phyloP scores from a whole-genome alignment of 2,113 vertebrate genomes.

The Forbesichthys papilliferus region DNA sequence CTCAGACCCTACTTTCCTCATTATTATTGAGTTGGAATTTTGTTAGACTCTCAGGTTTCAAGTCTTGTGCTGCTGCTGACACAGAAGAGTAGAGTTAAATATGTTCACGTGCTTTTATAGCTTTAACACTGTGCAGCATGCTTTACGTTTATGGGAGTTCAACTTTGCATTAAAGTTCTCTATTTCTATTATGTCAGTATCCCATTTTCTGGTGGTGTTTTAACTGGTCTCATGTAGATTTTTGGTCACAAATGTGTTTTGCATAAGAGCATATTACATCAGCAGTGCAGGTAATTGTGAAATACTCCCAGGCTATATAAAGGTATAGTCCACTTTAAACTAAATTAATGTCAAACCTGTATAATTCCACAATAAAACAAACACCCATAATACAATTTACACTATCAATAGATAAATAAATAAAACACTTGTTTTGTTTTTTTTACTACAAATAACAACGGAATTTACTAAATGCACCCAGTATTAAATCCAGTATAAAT shows the following conservation, averaged over 20 bases:
- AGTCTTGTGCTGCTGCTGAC: conserved; percentile 21
- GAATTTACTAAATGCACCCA: not conserved
- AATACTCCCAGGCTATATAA: not conserved
- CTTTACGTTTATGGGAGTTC: not conserved
- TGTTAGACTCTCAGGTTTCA: conserved; percentile 57
- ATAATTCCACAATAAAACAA: not conserved
- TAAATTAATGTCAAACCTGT: not conserved
- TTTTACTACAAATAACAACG: not conserved
- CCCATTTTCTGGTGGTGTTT: not conserved
- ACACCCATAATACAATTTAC: not conserved
- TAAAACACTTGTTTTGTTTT: not conserved
- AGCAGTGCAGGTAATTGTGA: not conserved
- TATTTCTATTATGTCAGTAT: not conserved
- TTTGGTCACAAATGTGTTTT: no score
- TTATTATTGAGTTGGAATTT: conserved; percentile 36
- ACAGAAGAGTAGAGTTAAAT: conserved; percentile 14
- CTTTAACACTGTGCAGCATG: not conserved
- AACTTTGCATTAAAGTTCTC: not conserved
- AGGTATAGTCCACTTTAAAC: not conserved
- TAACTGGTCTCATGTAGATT: not conserved
- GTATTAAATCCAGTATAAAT: no score
- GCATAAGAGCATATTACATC: not conserved
- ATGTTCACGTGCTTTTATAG: not conserved
- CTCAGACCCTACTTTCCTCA: conserved; percentile 21
- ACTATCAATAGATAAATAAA: not conserved